Conservation (phyloP, 2,113 vertebrate species). For the Anseranas semipalmata region DNA sequence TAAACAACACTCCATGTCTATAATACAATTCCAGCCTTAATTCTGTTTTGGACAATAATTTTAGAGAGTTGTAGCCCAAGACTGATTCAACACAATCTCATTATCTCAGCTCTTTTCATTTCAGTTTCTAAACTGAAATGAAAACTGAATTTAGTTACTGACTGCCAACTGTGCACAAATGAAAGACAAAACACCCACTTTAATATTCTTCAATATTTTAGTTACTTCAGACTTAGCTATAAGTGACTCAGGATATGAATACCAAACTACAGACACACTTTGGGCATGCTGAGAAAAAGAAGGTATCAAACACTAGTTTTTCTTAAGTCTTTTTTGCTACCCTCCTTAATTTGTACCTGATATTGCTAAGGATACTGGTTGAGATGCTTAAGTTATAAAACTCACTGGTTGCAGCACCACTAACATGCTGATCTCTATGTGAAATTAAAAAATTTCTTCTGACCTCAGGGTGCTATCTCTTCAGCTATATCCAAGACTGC, state of each 20-base stretch:
- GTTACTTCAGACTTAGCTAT: background rate
- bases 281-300: background rate
- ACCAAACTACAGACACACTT: background rate
- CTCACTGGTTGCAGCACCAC: background rate
- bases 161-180: background rate
- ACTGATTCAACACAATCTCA: background rate
- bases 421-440: background rate
- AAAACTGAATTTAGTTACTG: conserved; percentile 12
- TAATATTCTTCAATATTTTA: conserved; percentile 19
- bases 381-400: background rate
- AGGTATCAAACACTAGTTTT: background rate
- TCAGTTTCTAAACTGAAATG: background rate
- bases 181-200: background rate
- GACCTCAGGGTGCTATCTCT: background rate
- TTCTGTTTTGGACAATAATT: background rate
- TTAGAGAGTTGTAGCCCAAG: background rate
- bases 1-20: background rate
- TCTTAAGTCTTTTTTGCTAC: background rate
- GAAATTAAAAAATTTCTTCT: background rate
- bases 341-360: background rate
- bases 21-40: background rate
- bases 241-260: background rate
- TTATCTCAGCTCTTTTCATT: background rate
- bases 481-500: background rate
- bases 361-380: background rate